phyloP scores from a whole-genome alignment of 2,113 vertebrate genomes.

The Spheniscus mendiculus region DNA sequence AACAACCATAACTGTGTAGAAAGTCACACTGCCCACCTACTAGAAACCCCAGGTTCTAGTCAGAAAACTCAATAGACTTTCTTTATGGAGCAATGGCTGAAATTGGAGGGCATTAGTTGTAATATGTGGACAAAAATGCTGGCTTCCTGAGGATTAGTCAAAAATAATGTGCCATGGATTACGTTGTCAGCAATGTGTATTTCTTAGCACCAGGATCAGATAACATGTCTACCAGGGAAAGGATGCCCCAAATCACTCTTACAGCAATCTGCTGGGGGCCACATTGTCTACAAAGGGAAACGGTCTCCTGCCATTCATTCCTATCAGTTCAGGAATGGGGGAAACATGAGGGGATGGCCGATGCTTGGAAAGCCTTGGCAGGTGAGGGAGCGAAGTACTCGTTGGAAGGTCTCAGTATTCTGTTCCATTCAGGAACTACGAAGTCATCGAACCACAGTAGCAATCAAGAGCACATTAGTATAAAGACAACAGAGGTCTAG shows the following conservation, averaged over 20 bases:
- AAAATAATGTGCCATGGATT: neutral
- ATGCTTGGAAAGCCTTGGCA: neutral
- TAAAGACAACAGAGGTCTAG: neutral
- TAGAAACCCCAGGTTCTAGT: neutral
- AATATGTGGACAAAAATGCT: neutral
- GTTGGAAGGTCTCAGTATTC: neutral
- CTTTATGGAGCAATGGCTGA: neutral
- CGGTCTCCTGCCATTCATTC: neutral
- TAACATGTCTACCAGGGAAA: neutral
- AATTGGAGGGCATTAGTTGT: neutral
- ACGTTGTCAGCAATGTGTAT: neutral
- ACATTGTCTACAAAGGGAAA: neutral
- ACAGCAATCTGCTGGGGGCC: neutral
- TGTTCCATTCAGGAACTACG: neutral
- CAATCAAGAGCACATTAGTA: neutral
- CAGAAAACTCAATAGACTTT: neutral
- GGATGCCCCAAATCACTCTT: neutral
- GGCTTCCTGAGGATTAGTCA: neutral
- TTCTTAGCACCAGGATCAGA: neutral
- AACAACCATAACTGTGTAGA: neutral
- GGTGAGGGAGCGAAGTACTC: accelerated
- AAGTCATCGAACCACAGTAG: neutral
- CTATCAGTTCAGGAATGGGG: neutral
- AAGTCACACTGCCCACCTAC: neutral
- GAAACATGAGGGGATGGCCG: neutral